Percentiles rank a stretch among this genome's conserved stretches.
Evolutionary conservation across 2,113 vertebrate species (phyloP).

Genomic region (Morone chrysops): DNA sequence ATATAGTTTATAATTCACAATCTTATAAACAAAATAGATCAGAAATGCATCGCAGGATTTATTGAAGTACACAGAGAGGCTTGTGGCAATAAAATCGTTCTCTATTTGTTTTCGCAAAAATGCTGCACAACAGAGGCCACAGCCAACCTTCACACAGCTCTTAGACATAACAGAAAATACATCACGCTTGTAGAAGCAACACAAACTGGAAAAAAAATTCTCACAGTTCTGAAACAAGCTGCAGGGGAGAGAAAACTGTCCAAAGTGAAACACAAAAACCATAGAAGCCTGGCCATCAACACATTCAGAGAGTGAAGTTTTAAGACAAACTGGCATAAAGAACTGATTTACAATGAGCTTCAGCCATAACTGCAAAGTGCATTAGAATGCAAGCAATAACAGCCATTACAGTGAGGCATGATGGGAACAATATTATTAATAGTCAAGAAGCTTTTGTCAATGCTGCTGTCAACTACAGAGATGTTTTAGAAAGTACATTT

Average conservation of each 20-base stretch:
- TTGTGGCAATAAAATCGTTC: neutral
- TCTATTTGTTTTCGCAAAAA: neutral
- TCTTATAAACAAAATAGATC: neutral
- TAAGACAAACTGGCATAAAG: conserved; percentile 57
- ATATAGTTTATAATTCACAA: neutral
- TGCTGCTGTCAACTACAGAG: conserved; percentile 13
- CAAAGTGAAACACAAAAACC: neutral
- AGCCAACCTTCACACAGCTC: neutral
- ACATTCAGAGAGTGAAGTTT: conserved; percentile 57
- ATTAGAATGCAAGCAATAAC: neutral
- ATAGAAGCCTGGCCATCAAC: neutral
- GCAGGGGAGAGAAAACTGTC: neutral
- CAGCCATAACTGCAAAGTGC: conserved; percentile 9
- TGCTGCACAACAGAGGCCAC: conserved; percentile 18
- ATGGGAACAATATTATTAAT: neutral
- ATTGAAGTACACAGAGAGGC: neutral
- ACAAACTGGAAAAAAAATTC: neutral
- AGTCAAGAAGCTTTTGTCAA: neutral
- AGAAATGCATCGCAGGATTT: neutral
- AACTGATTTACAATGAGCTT: conserved; percentile 13
- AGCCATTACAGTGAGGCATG: neutral
- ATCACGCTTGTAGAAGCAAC: neutral
- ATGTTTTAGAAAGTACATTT: neutral
- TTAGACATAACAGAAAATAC: neutral
- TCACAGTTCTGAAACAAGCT: conserved; percentile 4